Percentiles rank a stretch among this genome's conserved stretches.
These are phyloP conservation scores for Chalcosyrphus nemorum DNA, from an alignment of 2,888 invertebrate genomes.

Conservation along the genomic window DNA sequence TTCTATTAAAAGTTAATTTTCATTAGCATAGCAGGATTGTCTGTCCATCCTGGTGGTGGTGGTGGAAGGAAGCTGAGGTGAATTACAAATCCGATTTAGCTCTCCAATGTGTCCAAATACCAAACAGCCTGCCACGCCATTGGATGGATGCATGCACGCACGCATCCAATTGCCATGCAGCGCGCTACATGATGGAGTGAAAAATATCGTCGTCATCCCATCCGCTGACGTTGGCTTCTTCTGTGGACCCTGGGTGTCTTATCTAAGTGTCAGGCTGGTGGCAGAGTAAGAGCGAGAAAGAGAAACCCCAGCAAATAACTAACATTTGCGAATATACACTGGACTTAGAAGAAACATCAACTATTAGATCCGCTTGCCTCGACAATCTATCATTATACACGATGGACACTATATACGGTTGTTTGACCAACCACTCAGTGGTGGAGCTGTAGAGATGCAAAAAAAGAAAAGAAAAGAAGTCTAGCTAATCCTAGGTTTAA, in stretches of 20 bases:
- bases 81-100: constrained; percentile 69
- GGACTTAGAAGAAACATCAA: constrained; percentile 56
- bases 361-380: constrained; percentile 70
- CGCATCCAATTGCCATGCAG: constrained; percentile 67
- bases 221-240: constrained; percentile 16
- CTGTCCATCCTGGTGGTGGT: too few relatives aligned
- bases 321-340: constrained; percentile 49
- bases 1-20: constrained; percentile 70
- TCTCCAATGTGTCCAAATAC: constrained; percentile 67
- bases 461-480: constrained; percentile 7
- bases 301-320: constrained; percentile 64
- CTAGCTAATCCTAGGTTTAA: constrained; percentile 64
- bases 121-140: constrained; percentile 65
- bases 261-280: constrained; percentile 61
- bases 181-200: constrained; percentile 45
- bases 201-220: constrained; percentile 47
- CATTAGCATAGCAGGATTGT: constrained; percentile 46
- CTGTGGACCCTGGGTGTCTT: constrained; percentile 49
- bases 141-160: constrained; percentile 70
- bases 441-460: constrained; percentile 3
- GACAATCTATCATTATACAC: constrained; percentile 71
- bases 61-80: constrained; percentile 25
- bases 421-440: constrained; percentile 17
- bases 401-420: constrained; percentile 56
- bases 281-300: constrained; percentile 34